phyloP scores from a whole-genome alignment of 2,113 vertebrate genomes.

The Zeus faber region DNA sequence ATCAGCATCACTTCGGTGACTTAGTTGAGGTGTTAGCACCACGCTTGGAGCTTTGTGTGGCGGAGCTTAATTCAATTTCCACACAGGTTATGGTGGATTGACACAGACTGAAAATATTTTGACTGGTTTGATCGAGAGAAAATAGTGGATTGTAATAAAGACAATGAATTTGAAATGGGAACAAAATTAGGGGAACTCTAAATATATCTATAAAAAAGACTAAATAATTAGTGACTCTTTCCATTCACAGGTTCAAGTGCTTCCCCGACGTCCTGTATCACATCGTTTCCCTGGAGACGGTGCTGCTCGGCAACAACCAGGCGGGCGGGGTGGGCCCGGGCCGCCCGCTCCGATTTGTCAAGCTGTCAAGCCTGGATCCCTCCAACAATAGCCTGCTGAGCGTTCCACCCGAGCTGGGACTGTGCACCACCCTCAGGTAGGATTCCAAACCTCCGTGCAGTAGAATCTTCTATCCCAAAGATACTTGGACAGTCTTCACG shows the following conservation, averaged over 20 bases:
- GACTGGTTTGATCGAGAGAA: no score
- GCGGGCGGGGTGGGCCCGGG: conserved; percentile 80
- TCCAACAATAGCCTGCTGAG: conserved; percentile 94
- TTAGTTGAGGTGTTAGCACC: no score
- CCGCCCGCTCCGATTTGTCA: conserved; percentile 74
- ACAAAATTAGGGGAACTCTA: no score
- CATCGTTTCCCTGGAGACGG: conserved; percentile 79
- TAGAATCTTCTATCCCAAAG: background rate
- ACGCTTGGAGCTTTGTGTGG: no score
- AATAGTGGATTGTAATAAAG: no score
- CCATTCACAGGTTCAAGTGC: conserved; percentile 78
- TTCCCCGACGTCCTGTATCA: conserved; percentile 85
- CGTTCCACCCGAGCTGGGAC: conserved; percentile 89
- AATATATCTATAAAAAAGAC: no score
- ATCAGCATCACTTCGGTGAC: no score
- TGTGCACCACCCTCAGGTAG: conserved; percentile 87
- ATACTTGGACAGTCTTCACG: background rate
- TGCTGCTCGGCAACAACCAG: conserved; percentile 92
- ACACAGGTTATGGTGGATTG: no score
- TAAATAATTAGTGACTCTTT: no score
- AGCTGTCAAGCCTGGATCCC: conserved; percentile 86
- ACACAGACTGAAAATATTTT: no score
- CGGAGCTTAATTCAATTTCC: no score
- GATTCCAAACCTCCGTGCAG: background rate
- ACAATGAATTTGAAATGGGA: no score